These are phyloP conservation scores for Exocentrus adspersus DNA, from an alignment of 2,888 invertebrate species.

Conservation along the genomic window DNA sequence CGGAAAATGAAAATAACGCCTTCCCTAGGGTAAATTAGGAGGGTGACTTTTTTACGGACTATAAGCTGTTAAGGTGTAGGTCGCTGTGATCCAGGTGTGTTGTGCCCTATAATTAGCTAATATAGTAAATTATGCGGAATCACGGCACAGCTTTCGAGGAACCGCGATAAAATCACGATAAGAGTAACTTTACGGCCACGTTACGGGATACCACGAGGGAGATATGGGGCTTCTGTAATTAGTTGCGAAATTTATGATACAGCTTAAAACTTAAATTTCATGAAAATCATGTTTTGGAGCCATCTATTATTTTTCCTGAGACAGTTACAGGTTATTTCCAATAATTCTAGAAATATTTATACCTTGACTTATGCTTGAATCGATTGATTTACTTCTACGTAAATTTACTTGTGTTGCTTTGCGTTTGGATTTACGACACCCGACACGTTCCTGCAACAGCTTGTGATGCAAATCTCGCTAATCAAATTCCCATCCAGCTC, in stretches of 20 bases:
- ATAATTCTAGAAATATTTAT: too few relatives aligned
- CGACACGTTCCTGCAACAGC: too few relatives aligned
- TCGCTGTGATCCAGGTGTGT: conserved; percentile 10
- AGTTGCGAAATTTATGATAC: not conserved
- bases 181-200: not conserved
- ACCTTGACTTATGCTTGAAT: too few relatives aligned
- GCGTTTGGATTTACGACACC: too few relatives aligned
- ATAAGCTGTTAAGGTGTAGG: not conserved
- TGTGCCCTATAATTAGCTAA: conserved; percentile 1
- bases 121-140: conserved; percentile 15
- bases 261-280: too few relatives aligned
- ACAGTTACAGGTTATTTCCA: too few relatives aligned
- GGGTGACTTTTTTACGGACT: not conserved
- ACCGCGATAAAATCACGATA: not conserved
- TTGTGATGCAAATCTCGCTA: too few relatives aligned
- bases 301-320: too few relatives aligned
- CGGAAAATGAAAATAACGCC: too few relatives aligned
- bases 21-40: not conserved
- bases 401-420: too few relatives aligned
- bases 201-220: not conserved
- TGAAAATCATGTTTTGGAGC: too few relatives aligned
- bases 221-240: not conserved
- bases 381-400: too few relatives aligned
- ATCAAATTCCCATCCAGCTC: conserved; percentile 7
- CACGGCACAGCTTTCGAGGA: conserved; percentile 1